Evolutionary conservation across 2,113 vertebrate species (phyloP), one percentile per base, ranked within the genome.

Genomic region (Lepisosteus osseus): DNA sequence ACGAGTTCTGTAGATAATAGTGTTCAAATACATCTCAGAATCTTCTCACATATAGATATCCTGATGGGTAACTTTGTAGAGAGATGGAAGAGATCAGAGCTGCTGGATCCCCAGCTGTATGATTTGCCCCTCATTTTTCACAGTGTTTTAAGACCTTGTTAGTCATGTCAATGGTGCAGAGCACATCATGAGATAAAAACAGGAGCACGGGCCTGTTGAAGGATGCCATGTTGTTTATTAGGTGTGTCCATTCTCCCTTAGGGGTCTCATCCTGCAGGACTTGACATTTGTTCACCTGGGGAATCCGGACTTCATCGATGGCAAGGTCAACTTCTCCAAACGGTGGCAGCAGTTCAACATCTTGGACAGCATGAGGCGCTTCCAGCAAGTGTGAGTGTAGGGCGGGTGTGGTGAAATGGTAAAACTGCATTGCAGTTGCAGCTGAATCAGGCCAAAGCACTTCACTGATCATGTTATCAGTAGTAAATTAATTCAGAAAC

Each of bases 291-390:
- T 99, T 42, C 97, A 99, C 81, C 88, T 99, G 77, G 97, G 97
- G 54, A 99, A 99, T 88, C 97, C 97, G 0, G 97, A 99, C 82
- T 88, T 96, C 70, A 95, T 98, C 0, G 97, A 99, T 0, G 94
- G 95, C 68, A 99, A 99, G 80, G 96, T 99, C 76, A 99, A 99
- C 72, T 99, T 99, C 70, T 99, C 97, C 84, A 99, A 99, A 76
- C 95, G 97, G 55, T 99, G 97, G 97, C 97, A 99, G 82, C 97
- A 99, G 87, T 99, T 99, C 84, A 99, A 99, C 91, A 99, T 99
- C 78, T 87, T 99, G 84, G 97, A 99, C 89, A 97, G 97, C 86
- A 99, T 99, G 97, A 94, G 97, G 65, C 92, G 97, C 82, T 99
- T 99, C 91, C 97, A 99, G 84, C 97, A 99, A 93, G 93, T 92